Percentiles rank a stretch among this genome's conserved stretches.
These are phyloP conservation scores for Okamejei kenojei DNA, from an alignment of 2,797 vertebrate genomes.

Conservation along the genomic window DNA sequence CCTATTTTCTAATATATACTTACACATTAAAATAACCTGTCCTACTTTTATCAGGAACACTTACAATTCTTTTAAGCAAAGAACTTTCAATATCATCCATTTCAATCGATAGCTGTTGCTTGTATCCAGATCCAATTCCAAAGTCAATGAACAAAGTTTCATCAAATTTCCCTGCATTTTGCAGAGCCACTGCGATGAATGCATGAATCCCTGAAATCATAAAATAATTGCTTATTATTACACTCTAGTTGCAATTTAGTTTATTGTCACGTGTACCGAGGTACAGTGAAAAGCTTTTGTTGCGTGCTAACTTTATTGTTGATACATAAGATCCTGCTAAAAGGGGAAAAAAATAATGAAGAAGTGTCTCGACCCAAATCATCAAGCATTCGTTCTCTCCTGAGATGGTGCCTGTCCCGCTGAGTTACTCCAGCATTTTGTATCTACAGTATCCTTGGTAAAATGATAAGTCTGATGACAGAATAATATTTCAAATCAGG, in stretches of 20 bases:
- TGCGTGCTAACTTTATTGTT: no score
- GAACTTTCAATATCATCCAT: slow-evolving; percentile 49
- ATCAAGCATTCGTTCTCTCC: no score
- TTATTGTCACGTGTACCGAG: no score
- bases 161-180: slow-evolving; percentile 42
- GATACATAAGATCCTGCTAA: neutral
- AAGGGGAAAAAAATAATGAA: no score
- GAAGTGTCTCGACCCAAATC: no score
- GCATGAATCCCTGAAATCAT: slow-evolving; percentile 51
- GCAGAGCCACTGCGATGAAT: slow-evolving; percentile 51
- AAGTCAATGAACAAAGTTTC: slow-evolving; percentile 51
- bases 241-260: neutral
- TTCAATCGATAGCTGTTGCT: slow-evolving; percentile 50
- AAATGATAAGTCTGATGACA: no score
- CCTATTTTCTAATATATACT: neutral
- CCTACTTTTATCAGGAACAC: slow-evolving; percentile 19
- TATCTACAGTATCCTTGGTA: no score
- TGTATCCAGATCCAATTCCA: slow-evolving; percentile 53
- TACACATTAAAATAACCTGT: neutral
- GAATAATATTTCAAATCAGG: neutral
- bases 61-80: slow-evolving; percentile 51
- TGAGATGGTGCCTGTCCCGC: no score
- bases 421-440: no score
- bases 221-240: neutral
- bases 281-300: no score